Conservation (phyloP, 2,888 invertebrate species). For the Nymphalis urticae region DNA sequence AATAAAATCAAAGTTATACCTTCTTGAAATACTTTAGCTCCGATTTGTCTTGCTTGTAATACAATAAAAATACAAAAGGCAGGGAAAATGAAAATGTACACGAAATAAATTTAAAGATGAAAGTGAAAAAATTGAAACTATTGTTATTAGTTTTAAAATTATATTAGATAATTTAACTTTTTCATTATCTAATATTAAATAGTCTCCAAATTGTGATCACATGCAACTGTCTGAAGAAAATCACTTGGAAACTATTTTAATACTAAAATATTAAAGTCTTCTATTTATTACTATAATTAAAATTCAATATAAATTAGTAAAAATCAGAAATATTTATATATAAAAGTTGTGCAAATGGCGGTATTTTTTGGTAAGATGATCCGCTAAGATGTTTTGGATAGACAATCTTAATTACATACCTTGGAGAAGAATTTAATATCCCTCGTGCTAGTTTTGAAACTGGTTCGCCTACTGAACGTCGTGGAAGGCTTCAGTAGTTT, state of each 20-base stretch:
- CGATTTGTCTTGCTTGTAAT: slow-evolving; percentile 76
- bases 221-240: not conserved
- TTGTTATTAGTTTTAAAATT: not conserved
- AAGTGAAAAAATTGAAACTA: not conserved
- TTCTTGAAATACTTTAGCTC: slow-evolving; percentile 76
- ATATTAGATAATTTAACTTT: not conserved
- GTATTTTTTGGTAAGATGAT: not conserved
- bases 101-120: not conserved
- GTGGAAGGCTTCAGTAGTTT: slow-evolving; percentile 95
- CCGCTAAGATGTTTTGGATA: not conserved
- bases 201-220: not conserved
- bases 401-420: slow-evolving; percentile 62
- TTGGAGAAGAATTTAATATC: slow-evolving; percentile 99
- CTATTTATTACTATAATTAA: too few species aligned
- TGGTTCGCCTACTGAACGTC: slow-evolving; percentile 95
- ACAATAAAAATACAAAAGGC: slow-evolving; percentile 32
- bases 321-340: not conserved
- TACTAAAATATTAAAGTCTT: too few species aligned
- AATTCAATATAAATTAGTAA: too few species aligned
- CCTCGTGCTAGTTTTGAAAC: slow-evolving; percentile 95
- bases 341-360: not conserved
- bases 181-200: too few species aligned
- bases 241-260: not conserved
- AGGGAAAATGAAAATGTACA: slow-evolving; percentile 6
- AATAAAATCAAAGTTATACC: slow-evolving; percentile 50